Conservation (phyloP, 2,113 vertebrate genomes). For the Seriola dumerili region DNA sequence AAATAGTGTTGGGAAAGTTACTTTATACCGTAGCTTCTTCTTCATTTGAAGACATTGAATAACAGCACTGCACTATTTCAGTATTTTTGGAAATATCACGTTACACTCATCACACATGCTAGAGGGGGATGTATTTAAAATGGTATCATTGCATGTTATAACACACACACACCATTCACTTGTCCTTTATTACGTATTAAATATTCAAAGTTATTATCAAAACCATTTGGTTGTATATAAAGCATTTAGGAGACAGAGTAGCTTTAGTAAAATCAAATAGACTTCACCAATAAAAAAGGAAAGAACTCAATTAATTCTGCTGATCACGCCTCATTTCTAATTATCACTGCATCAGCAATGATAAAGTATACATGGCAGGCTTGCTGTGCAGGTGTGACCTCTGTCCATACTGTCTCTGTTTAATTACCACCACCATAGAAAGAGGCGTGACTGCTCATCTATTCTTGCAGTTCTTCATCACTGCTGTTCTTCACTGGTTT, state of each 20-base stretch:
- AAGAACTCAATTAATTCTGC: slow-evolving; percentile 68
- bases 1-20: too few species aligned
- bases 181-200: too few species aligned
- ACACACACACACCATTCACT: too few species aligned
- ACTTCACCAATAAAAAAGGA: slow-evolving; percentile 12
- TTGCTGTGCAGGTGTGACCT: slow-evolving; percentile 70
- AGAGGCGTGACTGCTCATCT: slow-evolving; percentile 46
- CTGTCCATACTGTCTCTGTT: slow-evolving; percentile 52
- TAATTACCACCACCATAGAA: slow-evolving; percentile 71
- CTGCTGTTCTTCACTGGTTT: slow-evolving; percentile 31
- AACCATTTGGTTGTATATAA: not conserved
- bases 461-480: slow-evolving; percentile 22
- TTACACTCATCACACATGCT: not conserved
- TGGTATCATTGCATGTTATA: too few species aligned
- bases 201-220: not conserved
- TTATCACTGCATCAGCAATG: slow-evolving; percentile 82
- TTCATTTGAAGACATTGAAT: not conserved
- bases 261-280: slow-evolving; percentile 40
- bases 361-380: slow-evolving; percentile 60
- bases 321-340: slow-evolving; percentile 74
- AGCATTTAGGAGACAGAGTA: not conserved
- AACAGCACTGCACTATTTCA: too few species aligned
- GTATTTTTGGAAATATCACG: too few species aligned
- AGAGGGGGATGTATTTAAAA: not conserved
- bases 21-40: too few species aligned